Evolutionary conservation across 2,113 vertebrate genomes (phyloP), one percentile per base, ranked within the genome.

Genomic region (Formicarius rufipectus): DNA sequence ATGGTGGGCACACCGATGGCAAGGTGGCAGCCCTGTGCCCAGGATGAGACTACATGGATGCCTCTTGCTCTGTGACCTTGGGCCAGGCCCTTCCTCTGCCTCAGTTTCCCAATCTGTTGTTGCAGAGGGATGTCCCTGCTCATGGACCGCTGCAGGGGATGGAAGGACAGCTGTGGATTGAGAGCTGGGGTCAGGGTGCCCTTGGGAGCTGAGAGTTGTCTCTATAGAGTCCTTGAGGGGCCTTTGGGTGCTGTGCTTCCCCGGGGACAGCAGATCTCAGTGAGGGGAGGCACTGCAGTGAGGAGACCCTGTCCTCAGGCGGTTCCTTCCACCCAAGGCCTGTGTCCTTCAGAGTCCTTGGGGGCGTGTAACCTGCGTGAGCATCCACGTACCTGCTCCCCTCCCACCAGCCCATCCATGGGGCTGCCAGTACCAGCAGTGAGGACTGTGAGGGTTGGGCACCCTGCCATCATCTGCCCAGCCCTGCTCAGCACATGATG

Each of bases 311-410:
- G 59, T 83, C 75, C 72, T 80, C n/a, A 28, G 49, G 53, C 2
- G 0, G 50, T 80, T 80, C 75, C 72, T 94, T 50, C 90, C 39
- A 7, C 18, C 79, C 4, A 8, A 88, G 94, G 67, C 75, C 85
- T 0, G 0, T 81, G 95, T 47, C 94, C 95, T 97, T 96, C 94
- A 84, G 88, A 92, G 95, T 93, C 96, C 96, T 95, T 96, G 86
- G 63, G 7, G 7, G 59, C 5, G 0, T 8, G 40, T 52, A n/a
- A 84, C 59, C 67, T 11, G 2, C 0, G 6, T 82, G 72, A 93
- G 59, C 6, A 7, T 58, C 85, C 66, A 25, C 8, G 12, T 79
- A 40, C 66, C 75, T 3, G 2, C 44, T 72, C 49, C 33, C 52
- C 66, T 84, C 66, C 84, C 8, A 3, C 30, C 68, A 74, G 39